Percentiles rank a stretch among this genome's conserved stretches.
Evolutionary conservation across 2,888 invertebrate genomes (phyloP).

Genomic region (Pinctada fucata): DNA sequence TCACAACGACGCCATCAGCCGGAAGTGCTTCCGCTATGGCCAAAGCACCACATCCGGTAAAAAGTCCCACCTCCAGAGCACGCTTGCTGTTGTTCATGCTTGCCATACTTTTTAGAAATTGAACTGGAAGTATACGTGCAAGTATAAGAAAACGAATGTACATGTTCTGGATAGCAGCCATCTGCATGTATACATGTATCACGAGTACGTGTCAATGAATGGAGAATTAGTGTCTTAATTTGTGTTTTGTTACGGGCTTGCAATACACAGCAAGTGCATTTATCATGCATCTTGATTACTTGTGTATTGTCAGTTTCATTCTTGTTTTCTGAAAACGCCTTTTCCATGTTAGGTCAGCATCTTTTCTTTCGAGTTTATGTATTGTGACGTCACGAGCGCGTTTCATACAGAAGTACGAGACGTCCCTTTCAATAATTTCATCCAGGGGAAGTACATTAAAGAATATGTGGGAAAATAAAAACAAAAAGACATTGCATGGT

Average conservation of each 20-base stretch:
- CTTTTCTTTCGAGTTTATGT: no score
- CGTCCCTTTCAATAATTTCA: no score
- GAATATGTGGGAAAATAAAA: no score
- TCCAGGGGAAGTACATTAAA: no score
- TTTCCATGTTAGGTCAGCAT: no score
- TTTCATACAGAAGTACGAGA: no score
- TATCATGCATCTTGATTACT: no score
- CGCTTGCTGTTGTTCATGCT: slow-evolving; percentile 56
- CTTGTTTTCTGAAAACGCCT: no score
- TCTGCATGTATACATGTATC: neutral
- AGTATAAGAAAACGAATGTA: neutral
- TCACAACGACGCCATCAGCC: slow-evolving; percentile 55
- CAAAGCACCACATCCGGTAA: slow-evolving; percentile 65
- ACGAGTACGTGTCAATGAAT: neutral
- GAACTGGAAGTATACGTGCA: slow-evolving; percentile 53
- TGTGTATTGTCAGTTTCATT: no score
- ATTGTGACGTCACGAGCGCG: no score
- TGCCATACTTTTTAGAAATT: slow-evolving; percentile 58
- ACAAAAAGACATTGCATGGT: no score
- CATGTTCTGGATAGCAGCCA: neutral
- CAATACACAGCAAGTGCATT: no score
- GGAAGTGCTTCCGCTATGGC: slow-evolving; percentile 65
- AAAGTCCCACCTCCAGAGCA: slow-evolving; percentile 65
- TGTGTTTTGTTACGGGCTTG: neutral
- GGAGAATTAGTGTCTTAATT: neutral